Conservation (phyloP, 2,888 invertebrate genomes). For the Phyllotreta striolata region DNA sequence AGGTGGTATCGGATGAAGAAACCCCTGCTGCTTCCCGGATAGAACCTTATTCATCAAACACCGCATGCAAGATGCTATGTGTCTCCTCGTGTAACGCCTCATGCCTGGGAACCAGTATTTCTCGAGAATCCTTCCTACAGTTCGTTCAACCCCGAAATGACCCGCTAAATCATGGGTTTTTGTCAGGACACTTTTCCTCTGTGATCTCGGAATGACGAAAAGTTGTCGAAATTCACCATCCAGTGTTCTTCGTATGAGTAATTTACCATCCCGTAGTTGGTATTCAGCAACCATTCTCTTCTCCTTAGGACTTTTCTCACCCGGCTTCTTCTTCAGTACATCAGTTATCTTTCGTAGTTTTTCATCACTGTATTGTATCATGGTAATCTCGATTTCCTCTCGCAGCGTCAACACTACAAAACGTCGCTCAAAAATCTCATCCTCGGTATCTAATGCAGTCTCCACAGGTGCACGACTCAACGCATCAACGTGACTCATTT, state of each 20-base stretch:
- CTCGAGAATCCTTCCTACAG: slow-evolving; percentile 13
- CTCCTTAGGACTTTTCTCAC: slow-evolving; percentile 26
- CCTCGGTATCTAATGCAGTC: slow-evolving; percentile 26
- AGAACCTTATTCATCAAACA: slow-evolving; percentile 37
- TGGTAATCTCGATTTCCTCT: slow-evolving; percentile 31
- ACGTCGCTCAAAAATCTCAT: slow-evolving; percentile 20
- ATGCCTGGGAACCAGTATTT: slow-evolving; percentile 41
- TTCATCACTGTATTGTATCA: slow-evolving; percentile 33
- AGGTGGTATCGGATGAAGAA: slow-evolving; percentile 35
- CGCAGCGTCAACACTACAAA: slow-evolving; percentile 23
- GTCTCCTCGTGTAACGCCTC: slow-evolving; percentile 33
- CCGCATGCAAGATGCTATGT: slow-evolving; percentile 36
- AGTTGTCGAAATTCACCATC: slow-evolving; percentile 28
- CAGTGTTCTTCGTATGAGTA: slow-evolving; percentile 22
- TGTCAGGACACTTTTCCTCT: slow-evolving; percentile 37
- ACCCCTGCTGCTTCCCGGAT: slow-evolving; percentile 35
- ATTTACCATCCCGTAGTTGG: slow-evolving; percentile 27
- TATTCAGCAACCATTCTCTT: slow-evolving; percentile 29
- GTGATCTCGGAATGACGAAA: too few species aligned
- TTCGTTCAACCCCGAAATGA: slow-evolving; percentile 37
- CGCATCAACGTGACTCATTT: slow-evolving; percentile 44
- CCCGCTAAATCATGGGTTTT: slow-evolving; percentile 37
- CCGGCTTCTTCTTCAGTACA: slow-evolving; percentile 24
- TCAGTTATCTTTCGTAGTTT: slow-evolving; percentile 28
- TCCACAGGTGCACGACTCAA: slow-evolving; percentile 41